Evolutionary conservation across 2,113 vertebrate genomes (phyloP).

Genomic region (Sterrhoptilus dennistouni): DNA sequence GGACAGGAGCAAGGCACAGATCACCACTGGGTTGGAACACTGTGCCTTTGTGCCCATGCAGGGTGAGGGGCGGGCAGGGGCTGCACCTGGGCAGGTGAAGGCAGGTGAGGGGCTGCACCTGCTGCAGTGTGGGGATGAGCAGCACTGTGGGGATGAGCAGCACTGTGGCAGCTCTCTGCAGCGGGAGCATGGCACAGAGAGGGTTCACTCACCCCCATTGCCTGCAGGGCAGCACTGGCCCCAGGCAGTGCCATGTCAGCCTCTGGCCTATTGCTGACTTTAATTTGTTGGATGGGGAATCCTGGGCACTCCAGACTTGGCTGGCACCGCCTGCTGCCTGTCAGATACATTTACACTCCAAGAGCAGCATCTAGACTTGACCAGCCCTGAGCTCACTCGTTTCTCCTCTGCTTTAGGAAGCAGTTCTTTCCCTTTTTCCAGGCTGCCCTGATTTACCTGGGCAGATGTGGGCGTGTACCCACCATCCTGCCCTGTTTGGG

Average conservation of each 20-base stretch:
- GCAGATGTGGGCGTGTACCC: not conserved
- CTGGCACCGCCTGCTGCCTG: not conserved
- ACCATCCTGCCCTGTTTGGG: not conserved
- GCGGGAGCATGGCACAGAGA: rapidly evolving
- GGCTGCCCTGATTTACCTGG: not conserved
- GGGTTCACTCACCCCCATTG: rapidly evolving
- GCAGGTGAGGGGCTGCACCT: not conserved
- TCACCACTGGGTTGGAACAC: rapidly evolving
- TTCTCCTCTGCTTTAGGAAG: not conserved
- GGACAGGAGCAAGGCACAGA: not conserved
- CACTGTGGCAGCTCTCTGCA: not conserved
- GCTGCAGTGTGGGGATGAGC: rapidly evolving
- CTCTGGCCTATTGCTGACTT: not conserved
- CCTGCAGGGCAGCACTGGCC: not conserved
- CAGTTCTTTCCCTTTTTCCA: rapidly evolving
- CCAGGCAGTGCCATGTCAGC: not conserved
- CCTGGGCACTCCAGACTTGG: not conserved
- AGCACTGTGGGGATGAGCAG: not conserved
- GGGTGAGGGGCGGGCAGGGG: not conserved
- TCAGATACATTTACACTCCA: not conserved
- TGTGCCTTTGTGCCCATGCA: not conserved
- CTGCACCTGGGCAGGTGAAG: not conserved
- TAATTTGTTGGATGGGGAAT: not conserved
- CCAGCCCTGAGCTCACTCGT: not conserved
- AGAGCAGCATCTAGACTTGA: not conserved